A percentile compares a stretch with the other conserved stretches of the same genome.
Evolutionary conservation across 2,113 vertebrate genomes (phyloP).

Genomic region (Urocolius indicus): DNA sequence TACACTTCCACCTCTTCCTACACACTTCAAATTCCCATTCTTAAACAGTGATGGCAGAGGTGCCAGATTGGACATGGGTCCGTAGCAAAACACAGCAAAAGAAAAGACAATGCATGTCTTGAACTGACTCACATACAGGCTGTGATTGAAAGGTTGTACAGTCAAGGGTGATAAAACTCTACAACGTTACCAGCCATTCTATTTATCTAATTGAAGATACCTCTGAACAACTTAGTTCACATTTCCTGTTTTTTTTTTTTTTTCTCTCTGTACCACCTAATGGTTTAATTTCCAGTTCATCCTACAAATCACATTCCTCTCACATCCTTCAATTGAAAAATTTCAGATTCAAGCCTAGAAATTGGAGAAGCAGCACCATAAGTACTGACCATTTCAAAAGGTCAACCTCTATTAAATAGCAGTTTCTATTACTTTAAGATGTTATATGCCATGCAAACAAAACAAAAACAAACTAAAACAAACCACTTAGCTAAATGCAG

Average conservation of each 20-base stretch:
- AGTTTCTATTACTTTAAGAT: not conserved
- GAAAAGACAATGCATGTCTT: not conserved
- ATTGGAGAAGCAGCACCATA: not conserved
- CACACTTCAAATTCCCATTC: no score
- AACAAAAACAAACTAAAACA: not conserved
- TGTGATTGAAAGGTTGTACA: not conserved
- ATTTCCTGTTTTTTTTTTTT: not conserved
- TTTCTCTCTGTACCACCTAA: no score
- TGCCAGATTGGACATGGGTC: no score
- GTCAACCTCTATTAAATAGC: not conserved
- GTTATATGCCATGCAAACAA: not conserved
- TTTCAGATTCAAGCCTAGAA: not conserved
- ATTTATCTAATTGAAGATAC: not conserved
- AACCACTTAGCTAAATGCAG: not conserved
- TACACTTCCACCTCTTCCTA: no score
- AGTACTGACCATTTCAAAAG: fast-evolving
- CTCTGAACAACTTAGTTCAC: not conserved
- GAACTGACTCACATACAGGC: not conserved
- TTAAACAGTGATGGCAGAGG: no score
- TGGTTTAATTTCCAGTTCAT: not conserved
- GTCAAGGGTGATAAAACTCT: not conserved
- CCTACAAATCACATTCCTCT: not conserved
- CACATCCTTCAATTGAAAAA: not conserved
- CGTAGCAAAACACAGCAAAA: not conserved
- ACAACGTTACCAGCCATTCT: not conserved